Evolutionary conservation across 1,140 invertebrate genomes (phyloP), one percentile per base, ranked within the genome.

Genomic region (Pemphigus obesinymphae): DNA sequence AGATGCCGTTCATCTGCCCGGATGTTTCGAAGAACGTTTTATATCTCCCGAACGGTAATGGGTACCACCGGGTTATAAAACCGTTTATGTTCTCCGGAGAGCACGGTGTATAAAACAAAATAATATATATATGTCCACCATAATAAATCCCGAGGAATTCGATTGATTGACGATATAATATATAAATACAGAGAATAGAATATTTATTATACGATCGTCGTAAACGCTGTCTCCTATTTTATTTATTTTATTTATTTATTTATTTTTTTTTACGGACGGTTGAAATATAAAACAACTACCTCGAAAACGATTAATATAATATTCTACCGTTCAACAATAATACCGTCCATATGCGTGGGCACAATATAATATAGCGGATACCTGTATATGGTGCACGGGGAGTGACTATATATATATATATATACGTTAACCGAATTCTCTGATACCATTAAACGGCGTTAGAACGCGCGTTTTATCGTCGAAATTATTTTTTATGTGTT

Each of bases 251-350:
- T n/a, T n/a, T n/a, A n/a, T n/a, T n/a, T n/a, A n/a, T n/a, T n/a
- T n/a, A n/a, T n/a, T n/a, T n/a, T n/a, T n/a, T 66, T 66, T 66
- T 66, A 68, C 31, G 63, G 34, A 37, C 31, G 37, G 20, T 37
- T 37, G 37, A 68, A 66, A 40, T 5, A 40, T 40, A 40, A 40
- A 66, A 63, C 58, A 37, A 34, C 31, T 68, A 37, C n/a, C 10
- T n/a, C 63, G 63, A 68, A 37, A 37, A 37, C 34, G 34, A 68
- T 68, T 68, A 68, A 68, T 68, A n/a, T n/a, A n/a, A n/a, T n/a
- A n/a, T n/a, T 68, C 8, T 15, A 5, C 37, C 10, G 4, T 40
- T 40, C 37, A 10, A 40, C 4, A 40, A 40, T 40, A n/a, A n/a
- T n/a, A n/a, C n/a, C n/a, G n/a, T n/a, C n/a, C n/a, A n/a, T 13